Conservation (phyloP, 2,797 vertebrate genomes). For the Coilia nasus region DNA sequence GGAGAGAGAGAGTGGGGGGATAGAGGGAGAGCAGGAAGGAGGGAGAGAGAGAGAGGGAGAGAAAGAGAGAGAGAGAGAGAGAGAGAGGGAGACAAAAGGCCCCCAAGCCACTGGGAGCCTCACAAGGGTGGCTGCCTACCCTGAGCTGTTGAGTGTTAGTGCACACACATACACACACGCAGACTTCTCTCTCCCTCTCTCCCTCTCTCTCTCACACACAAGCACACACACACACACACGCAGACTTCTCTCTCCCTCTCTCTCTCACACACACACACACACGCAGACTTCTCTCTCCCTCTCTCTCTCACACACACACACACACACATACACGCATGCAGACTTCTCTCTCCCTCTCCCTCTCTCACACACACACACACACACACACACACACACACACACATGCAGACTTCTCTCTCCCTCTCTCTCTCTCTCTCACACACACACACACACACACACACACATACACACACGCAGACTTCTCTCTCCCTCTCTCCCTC, state of each 20-base stretch:
- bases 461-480: slow-evolving; percentile 20
- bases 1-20: neutral
- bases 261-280: slow-evolving; percentile 18
- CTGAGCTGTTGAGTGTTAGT: slow-evolving; percentile 53
- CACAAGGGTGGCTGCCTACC: slow-evolving; percentile 68
- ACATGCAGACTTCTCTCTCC: no score
- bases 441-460: slow-evolving; percentile 29
- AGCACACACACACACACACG: no score
- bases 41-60: neutral
- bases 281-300: no score
- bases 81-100: slow-evolving; percentile 46
- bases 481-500: no score
- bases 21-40: neutral
- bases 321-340: neutral
- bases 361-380: no score
- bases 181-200: no score
- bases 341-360: no score
- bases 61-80: no score
- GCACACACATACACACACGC: slow-evolving; percentile 12
- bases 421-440: neutral
- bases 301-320: slow-evolving; percentile 5
- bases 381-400: no score
- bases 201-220: no score
- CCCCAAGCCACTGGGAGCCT: slow-evolving; percentile 69
- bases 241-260: slow-evolving; percentile 19